phyloP scores from a whole-genome alignment of 2,888 invertebrate species.

The Cryptus armator region DNA sequence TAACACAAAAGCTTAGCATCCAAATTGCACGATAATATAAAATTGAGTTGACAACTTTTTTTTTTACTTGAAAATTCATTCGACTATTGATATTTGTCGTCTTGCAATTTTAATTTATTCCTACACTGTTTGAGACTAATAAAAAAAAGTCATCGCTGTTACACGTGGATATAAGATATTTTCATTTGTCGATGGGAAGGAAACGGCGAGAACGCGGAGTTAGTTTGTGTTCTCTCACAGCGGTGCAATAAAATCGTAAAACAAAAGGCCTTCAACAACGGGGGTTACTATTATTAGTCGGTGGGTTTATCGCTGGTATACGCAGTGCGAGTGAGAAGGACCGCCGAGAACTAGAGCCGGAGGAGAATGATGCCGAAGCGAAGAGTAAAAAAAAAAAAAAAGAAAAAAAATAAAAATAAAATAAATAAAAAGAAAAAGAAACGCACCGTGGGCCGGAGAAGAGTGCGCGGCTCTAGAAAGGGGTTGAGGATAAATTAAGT shows the following conservation, averaged over 20 bases:
- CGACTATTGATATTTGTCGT: no score
- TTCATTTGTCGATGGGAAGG: conserved; percentile 20
- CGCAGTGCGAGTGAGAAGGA: conserved; percentile 35
- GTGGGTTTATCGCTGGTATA: conserved; percentile 45
- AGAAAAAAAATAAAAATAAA: conserved; percentile 36
- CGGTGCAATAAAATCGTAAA: conserved; percentile 65
- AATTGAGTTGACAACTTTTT: no score
- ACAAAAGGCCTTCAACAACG: conserved; percentile 65
- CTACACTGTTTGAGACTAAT: no score
- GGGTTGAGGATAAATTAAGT: conserved; percentile 81
- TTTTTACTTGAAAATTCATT: no score
- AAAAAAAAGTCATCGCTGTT: neutral
- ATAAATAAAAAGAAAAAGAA: conserved; percentile 42
- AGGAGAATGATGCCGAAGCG: conserved; percentile 37
- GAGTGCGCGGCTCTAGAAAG: conserved; percentile 56
- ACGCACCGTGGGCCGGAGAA: conserved; percentile 50
- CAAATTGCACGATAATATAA: no score
- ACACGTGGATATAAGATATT: neutral
- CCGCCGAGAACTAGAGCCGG: conserved; percentile 19
- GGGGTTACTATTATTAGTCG: conserved; percentile 65
- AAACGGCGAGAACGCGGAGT: conserved; percentile 43
- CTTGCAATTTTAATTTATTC: no score
- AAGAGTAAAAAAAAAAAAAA: conserved; percentile 13
- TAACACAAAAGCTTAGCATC: no score
- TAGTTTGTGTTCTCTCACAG: conserved; percentile 45